Percentiles rank a stretch among this genome's conserved stretches.
Conservation (phyloP, 1,140 invertebrate species). For the Apis dorsata region DNA sequence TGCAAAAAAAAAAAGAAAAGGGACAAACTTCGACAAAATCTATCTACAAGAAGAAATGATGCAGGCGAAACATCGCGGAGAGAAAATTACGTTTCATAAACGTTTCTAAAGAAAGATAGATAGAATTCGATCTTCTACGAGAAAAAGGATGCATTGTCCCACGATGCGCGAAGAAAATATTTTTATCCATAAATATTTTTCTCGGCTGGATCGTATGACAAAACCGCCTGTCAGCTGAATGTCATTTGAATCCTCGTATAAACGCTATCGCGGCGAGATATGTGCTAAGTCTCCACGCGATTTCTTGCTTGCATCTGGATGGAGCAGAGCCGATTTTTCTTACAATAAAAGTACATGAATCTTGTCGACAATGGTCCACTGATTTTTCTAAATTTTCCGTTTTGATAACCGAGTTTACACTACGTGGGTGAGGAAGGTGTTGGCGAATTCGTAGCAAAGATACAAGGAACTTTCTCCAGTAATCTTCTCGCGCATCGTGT, state of each 20-base stretch:
- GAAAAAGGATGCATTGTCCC: background rate
- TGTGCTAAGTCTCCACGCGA: background rate
- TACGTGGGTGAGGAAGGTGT: constrained; percentile 8
- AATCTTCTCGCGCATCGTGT: constrained; percentile 24
- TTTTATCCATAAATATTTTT: background rate
- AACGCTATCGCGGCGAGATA: background rate
- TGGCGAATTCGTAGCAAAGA: too few species aligned
- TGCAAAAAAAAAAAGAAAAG: too few species aligned
- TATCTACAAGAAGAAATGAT: too few species aligned
- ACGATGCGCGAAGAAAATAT: background rate
- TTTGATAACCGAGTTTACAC: constrained; percentile 5
- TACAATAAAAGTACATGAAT: constrained; percentile 25
- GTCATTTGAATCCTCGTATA: constrained; percentile 14
- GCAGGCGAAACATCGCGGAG: too few species aligned
- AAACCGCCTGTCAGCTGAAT: background rate
- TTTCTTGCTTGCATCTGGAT: background rate
- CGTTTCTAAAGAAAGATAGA: too few species aligned
- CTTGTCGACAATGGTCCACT: background rate
- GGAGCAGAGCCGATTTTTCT: constrained; percentile 33
- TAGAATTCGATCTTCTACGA: too few species aligned
- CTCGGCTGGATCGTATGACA: background rate
- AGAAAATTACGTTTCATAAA: too few species aligned
- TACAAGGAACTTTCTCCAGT: constrained; percentile 26
- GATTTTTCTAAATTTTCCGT: constrained; percentile 2
- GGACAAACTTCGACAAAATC: too few species aligned